Evolutionary conservation across 2,888 invertebrate genomes (phyloP).

Genomic region (Callyntrura sp.): DNA sequence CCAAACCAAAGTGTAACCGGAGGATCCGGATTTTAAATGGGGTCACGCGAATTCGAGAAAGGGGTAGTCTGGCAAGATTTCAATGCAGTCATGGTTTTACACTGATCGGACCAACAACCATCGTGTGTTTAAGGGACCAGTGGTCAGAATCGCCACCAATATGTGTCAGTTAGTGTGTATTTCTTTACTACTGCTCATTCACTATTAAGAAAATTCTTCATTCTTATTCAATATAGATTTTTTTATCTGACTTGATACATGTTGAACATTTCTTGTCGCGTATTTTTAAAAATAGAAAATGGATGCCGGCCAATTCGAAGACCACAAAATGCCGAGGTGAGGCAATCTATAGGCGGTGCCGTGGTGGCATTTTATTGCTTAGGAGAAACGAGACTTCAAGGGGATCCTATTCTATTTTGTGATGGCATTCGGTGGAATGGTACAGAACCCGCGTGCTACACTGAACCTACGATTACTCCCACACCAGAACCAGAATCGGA

Average conservation of each 20-base stretch:
- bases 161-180: slow-evolving; percentile 79
- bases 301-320: slow-evolving; percentile 70
- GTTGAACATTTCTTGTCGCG: neutral
- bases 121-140: slow-evolving; percentile 77
- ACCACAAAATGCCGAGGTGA: slow-evolving; percentile 64
- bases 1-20: slow-evolving; percentile 72
- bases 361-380: slow-evolving; percentile 80
- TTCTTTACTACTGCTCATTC: neutral
- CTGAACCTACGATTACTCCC: slow-evolving; percentile 48
- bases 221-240: too few relatives aligned
- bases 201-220: too few relatives aligned
- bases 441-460: slow-evolving; percentile 78
- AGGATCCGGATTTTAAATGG: slow-evolving; percentile 77
- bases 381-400: slow-evolving; percentile 71
- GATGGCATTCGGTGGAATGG: slow-evolving; percentile 81
- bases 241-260: slow-evolving; percentile 1
- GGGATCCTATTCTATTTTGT: slow-evolving; percentile 75
- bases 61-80: slow-evolving; percentile 78
- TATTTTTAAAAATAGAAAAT: slow-evolving; percentile 67
- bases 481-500: slow-evolving; percentile 19
- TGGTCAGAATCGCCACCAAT: slow-evolving; percentile 81
- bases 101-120: slow-evolving; percentile 75
- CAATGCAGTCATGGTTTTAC: slow-evolving; percentile 79
- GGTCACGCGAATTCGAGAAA: slow-evolving; percentile 75
- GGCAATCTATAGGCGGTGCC: slow-evolving; percentile 79